Evolutionary conservation across 92 coral and sea anemone genomes (phyloP).

Genomic region (Virgularia gustaviana): DNA sequence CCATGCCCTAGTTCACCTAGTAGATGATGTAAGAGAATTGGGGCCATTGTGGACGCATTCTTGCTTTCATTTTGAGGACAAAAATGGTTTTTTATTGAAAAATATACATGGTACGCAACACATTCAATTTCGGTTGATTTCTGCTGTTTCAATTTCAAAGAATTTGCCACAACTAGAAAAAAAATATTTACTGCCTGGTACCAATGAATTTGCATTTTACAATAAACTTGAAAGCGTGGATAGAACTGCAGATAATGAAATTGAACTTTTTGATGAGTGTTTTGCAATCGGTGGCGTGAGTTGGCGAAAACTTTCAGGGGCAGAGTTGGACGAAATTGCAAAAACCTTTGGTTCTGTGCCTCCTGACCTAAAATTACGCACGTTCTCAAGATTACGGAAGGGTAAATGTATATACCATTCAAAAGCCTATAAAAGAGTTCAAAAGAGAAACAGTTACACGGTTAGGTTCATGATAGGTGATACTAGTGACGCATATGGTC

Average conservation of each 20-base stretch:
- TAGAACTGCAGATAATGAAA: slow-evolving; percentile 9
- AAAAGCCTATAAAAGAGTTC: slow-evolving; percentile 11
- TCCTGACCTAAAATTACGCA: slow-evolving; percentile 1
- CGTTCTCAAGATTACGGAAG: slow-evolving; percentile 4
- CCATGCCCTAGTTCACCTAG: slow-evolving; percentile 36
- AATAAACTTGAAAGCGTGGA: too few species aligned
- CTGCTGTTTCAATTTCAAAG: slow-evolving; percentile 3
- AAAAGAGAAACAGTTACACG: slow-evolving; percentile 26
- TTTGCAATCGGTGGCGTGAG: slow-evolving; percentile 29
- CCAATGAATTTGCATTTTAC: too few species aligned
- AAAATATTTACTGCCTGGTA: neutral
- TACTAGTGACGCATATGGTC: slow-evolving; percentile 22
- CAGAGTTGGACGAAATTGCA: slow-evolving; percentile 9
- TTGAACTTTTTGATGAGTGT: slow-evolving; percentile 12
- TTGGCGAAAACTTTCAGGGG: neutral
- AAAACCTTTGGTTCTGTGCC: slow-evolving; percentile 20
- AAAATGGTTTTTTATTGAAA: slow-evolving; percentile 18
- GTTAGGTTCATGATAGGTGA: slow-evolving; percentile 17
- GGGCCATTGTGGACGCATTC: slow-evolving; percentile 55
- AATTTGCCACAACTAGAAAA: neutral
- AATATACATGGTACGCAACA: slow-evolving; percentile 19
- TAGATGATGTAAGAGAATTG: slow-evolving; percentile 29
- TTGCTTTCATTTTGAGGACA: slow-evolving; percentile 12
- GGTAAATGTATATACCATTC: slow-evolving; percentile 19
- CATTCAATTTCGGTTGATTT: slow-evolving; percentile 9